Evolutionary conservation across 2,888 invertebrate species (phyloP), one percentile per base, ranked within the genome.

Genomic region (Leptinotarsa rubiginosa): DNA sequence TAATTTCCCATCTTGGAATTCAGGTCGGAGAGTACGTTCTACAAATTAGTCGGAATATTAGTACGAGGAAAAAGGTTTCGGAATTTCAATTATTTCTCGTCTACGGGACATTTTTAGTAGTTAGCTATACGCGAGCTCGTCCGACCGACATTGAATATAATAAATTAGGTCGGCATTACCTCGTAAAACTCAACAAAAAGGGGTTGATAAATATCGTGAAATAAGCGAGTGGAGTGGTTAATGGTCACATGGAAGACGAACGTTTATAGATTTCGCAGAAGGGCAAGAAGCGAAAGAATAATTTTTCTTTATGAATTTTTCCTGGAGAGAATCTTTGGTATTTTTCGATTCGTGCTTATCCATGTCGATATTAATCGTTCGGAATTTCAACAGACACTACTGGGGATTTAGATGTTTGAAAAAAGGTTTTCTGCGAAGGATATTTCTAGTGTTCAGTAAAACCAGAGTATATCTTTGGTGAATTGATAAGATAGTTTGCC

Each of bases 121-220:
- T n/a, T n/a, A 31, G 31, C 15, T n/a, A 31, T 41, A 62, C 31
- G 20, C 31, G 31, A 62, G 15, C 62, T 5, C n/a, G 31, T 62
- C 59, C 16, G 62, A 52, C 50, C n/a, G 50, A 68, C 68, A 54
- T 52, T 68, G 68, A 68, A 52, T 13, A 16, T 68, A 68, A 68
- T 68, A 68, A 68, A 68, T 68, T 54, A 25, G 54, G 31, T 31
- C 10, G 68, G 41, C 25, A 31, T 54, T 20, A 54, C 31, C 54
- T 41, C 56, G 54, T 68, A 18, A 47, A 68, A 22, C 68, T 41
- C 68, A 31, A 54, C 54, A 56, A 68, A 68, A 68, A 68, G 25
- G 54, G 68, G 49, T 54, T 68, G 68, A 68, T 68, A 68, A 68
- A 52, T 10, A 68, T 68, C 54, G 4, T 68, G 54, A 54, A 52